Conservation (phyloP, 2,888 invertebrate species). For the Electrophaes corylata region DNA sequence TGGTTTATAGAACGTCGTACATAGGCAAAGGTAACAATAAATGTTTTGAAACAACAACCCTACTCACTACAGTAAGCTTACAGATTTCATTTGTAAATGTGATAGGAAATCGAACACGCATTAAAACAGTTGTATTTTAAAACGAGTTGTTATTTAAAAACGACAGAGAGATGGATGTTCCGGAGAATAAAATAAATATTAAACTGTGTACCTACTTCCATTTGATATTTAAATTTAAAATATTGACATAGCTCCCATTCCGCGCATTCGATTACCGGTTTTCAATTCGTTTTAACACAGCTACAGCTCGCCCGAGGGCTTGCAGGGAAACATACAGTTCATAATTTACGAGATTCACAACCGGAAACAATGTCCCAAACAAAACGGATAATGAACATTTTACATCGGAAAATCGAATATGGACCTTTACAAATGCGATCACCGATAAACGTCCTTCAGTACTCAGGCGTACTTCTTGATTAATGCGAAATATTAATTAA, state of each 20-base stretch:
- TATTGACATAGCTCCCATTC: constrained; percentile 79
- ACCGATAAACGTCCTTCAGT: constrained; percentile 44
- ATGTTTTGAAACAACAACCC: not conserved
- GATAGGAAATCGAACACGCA: constrained; percentile 19
- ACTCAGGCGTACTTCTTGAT: constrained; percentile 26
- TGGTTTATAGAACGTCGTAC: no score
- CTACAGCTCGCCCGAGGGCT: constrained; percentile 70
- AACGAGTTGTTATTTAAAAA: constrained; percentile 51
- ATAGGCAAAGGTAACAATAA: not conserved
- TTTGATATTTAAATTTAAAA: constrained; percentile 80
- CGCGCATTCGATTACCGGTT: constrained; percentile 81
- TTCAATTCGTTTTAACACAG: constrained; percentile 80
- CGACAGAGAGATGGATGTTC: constrained; percentile 61
- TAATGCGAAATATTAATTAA: constrained; percentile 47
- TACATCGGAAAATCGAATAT: constrained; percentile 73
- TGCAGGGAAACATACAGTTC: constrained; percentile 72
- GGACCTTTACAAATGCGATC: constrained; percentile 61
- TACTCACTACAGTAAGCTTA: not conserved
- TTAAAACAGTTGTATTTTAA: constrained; percentile 31
- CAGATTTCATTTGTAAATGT: constrained; percentile 14
- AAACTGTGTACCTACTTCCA: constrained; percentile 60
- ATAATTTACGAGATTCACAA: constrained; percentile 78
- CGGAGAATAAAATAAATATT: constrained; percentile 69
- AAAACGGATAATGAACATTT: constrained; percentile 79
- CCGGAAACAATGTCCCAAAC: constrained; percentile 76